Evolutionary conservation across 1,140 invertebrate genomes (phyloP).

Genomic region (Camponotus vicinus): DNA sequence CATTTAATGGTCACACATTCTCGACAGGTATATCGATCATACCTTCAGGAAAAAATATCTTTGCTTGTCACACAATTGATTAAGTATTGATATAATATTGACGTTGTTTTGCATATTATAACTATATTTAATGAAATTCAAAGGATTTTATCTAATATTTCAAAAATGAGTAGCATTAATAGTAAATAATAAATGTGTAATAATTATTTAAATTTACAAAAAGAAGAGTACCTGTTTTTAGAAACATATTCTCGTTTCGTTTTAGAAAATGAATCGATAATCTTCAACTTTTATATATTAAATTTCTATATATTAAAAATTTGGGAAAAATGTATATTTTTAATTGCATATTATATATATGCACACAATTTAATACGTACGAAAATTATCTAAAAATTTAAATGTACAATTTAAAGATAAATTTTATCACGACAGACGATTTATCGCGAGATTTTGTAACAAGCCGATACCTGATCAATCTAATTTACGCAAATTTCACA

Average conservation of each 20-base stretch:
- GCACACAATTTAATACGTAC: background rate
- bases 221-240: no score
- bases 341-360: no score
- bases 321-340: no score
- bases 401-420: background rate
- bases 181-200: background rate
- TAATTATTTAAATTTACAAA: background rate
- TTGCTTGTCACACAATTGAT: slow-evolving; percentile 15
- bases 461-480: background rate
- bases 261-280: no score
- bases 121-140: background rate
- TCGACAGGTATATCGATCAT: slow-evolving; percentile 37
- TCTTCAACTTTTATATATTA: no score
- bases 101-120: background rate
- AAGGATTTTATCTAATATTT: background rate
- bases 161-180: background rate
- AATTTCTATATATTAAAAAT: no score
- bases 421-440: background rate
- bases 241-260: no score
- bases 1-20: slow-evolving; percentile 30
- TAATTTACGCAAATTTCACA: slow-evolving; percentile 53
- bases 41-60: background rate
- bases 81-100: background rate
- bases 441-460: background rate
- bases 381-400: background rate